phyloP scores from a whole-genome alignment of 2,797 vertebrate genomes.

The Rachycentron canadum region DNA sequence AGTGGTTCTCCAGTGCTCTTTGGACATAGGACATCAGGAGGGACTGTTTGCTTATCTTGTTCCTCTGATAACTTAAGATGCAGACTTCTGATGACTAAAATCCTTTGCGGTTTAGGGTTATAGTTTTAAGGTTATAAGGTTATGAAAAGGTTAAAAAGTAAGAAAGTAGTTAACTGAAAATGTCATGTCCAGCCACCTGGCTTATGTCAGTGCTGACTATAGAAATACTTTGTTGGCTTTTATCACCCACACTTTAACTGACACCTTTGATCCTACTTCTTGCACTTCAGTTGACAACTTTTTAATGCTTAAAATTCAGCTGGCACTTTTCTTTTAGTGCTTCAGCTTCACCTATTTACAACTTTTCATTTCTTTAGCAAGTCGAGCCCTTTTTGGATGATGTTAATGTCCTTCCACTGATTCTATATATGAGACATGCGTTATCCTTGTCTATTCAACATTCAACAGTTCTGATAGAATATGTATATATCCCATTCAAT shows the following conservation, averaged over 20 bases:
- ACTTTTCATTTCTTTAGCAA: background rate
- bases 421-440: background rate
- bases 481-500: background rate
- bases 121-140: no score
- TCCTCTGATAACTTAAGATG: background rate
- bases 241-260: background rate
- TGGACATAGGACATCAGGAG: background rate
- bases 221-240: background rate
- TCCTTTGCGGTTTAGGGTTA: no score
- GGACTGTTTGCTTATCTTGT: background rate
- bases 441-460: background rate
- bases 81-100: no score
- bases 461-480: background rate
- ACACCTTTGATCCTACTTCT: background rate
- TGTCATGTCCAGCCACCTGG: background rate
- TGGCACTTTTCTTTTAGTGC: background rate
- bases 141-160: no score
- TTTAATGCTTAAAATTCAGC: background rate
- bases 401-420: background rate
- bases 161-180: no score
- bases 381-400: background rate
- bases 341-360: background rate
- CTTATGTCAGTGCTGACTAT: background rate
- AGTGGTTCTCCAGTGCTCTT: background rate
- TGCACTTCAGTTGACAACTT: background rate